Conservation (phyloP, 92 coral and sea anemone genomes). For the Parazoanthus darwini region DNA sequence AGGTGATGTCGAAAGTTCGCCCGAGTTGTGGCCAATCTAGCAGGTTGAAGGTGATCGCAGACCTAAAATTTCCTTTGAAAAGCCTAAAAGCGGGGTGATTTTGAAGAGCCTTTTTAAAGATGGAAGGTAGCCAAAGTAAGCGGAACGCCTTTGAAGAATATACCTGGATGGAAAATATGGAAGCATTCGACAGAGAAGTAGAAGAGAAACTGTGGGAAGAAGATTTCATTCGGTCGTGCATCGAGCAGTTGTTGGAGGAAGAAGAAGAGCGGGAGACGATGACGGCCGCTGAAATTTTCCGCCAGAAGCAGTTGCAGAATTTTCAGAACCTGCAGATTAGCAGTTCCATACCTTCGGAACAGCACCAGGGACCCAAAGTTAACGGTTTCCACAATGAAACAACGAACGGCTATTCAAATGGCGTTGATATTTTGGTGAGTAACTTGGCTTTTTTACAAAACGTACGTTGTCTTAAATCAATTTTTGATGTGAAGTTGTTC, state of each 20-base stretch:
- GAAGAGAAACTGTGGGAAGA: slow-evolving; percentile 89
- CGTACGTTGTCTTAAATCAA: slow-evolving; percentile 31
- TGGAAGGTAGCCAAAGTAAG: slow-evolving; percentile 61
- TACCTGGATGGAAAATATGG: slow-evolving; percentile 90
- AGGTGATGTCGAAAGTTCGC: slow-evolving; percentile 56
- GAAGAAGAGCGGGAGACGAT: slow-evolving; percentile 97
- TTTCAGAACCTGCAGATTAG: slow-evolving; percentile 67
- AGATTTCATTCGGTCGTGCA: slow-evolving; percentile 96
- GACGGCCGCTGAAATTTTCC: slow-evolving; percentile 86
- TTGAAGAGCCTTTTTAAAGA: slow-evolving; percentile 8
- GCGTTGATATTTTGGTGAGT: slow-evolving; percentile 76
- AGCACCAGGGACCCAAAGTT: slow-evolving; percentile 62
- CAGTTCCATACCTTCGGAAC: slow-evolving; percentile 58
- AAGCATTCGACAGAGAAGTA: slow-evolving; percentile 81
- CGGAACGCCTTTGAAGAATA: slow-evolving; percentile 69
- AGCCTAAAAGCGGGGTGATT: slow-evolving; percentile 42
- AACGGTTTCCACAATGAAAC: slow-evolving; percentile 59
- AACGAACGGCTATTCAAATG: slow-evolving; percentile 64
- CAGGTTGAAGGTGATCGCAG: slow-evolving; percentile 78
- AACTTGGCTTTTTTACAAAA: slow-evolving; percentile 24
- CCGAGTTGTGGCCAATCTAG: slow-evolving; percentile 57
- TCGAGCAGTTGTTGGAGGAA: slow-evolving; percentile 98
- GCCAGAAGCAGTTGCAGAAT: slow-evolving; percentile 82
- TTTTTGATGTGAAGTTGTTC: slow-evolving; percentile 33
- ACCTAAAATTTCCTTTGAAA: slow-evolving; percentile 36